Conservation (phyloP, 2,888 invertebrate species). For the Nomada lathburiana region DNA sequence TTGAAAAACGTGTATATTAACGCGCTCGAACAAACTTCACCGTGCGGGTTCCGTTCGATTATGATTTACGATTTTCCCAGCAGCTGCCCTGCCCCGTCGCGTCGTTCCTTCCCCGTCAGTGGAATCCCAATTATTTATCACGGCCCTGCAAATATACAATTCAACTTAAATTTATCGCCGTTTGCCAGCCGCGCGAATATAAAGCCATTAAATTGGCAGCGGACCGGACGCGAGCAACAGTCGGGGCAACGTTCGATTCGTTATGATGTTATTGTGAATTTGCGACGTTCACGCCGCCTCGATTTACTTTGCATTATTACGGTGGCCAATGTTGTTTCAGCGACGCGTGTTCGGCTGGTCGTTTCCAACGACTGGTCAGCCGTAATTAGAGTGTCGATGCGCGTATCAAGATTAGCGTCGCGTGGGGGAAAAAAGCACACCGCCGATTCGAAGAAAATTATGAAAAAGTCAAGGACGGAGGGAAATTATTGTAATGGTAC, state of each 20-base stretch:
- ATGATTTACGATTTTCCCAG: conserved; percentile 22
- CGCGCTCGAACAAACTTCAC: conserved; percentile 9
- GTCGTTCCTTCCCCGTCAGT: conserved; percentile 1
- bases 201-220: conserved; percentile 67
- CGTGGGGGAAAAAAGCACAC: background rate
- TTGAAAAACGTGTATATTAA: conserved; percentile 12
- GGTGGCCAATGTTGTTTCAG: conserved; percentile 54
- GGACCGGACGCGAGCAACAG: conserved; percentile 45
- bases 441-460: too few species aligned
- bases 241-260: conserved; percentile 70
- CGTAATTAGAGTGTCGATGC: conserved; percentile 4
- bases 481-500: background rate
- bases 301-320: conserved; percentile 75
- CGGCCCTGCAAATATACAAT: conserved; percentile 62
- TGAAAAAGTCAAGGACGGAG: background rate
- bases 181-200: conserved; percentile 65
- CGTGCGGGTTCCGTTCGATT: background rate
- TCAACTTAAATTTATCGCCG: conserved; percentile 72
- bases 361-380: background rate
- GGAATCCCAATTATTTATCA: conserved; percentile 63
- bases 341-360: background rate
- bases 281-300: conserved; percentile 60
- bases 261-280: conserved; percentile 75
- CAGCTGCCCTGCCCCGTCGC: background rate
- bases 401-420: conserved; percentile 7